These are phyloP conservation scores for Camelus dromedarius DNA, from an alignment of 2,113 vertebrate species.

Conservation along the genomic window DNA sequence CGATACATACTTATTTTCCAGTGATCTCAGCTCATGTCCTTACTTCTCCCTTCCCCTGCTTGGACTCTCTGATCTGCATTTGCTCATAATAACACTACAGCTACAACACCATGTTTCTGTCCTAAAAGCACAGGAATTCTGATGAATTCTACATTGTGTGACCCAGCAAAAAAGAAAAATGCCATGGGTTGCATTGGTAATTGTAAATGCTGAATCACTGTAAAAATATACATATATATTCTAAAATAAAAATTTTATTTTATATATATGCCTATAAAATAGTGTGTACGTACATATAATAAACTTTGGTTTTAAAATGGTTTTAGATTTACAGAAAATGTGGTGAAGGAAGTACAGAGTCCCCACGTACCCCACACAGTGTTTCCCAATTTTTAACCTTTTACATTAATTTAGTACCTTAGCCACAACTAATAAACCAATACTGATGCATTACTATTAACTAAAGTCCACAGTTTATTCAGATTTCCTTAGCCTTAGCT, in stretches of 20 bases:
- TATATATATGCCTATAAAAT: not conserved
- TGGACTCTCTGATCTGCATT: not conserved
- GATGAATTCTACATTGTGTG: not conserved
- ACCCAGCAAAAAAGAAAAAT: not conserved
- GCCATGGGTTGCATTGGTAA: not conserved
- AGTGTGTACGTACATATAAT: not conserved
- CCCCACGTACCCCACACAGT: not conserved
- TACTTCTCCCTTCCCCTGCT: not conserved
- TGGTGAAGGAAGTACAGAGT: not conserved
- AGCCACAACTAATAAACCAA: not conserved
- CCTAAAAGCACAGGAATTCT: not conserved
- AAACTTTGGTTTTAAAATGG: not conserved
- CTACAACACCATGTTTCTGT: not conserved
- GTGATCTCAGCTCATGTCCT: not conserved
- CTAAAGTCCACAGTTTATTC: not conserved
- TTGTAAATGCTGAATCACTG: not conserved
- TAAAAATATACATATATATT: not conserved
- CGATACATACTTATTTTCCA: fast-evolving
- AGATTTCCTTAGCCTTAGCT: not conserved
- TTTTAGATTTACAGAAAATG: not conserved
- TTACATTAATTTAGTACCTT: not conserved
- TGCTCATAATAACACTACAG: not conserved
- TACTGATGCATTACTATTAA: not conserved
- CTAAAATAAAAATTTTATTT: not conserved
- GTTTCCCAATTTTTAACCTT: not conserved